Percentiles rank a stretch among this genome's conserved stretches.
Evolutionary conservation across 2,888 invertebrate species (phyloP).

Genomic region (Margaritifera margaritifera): DNA sequence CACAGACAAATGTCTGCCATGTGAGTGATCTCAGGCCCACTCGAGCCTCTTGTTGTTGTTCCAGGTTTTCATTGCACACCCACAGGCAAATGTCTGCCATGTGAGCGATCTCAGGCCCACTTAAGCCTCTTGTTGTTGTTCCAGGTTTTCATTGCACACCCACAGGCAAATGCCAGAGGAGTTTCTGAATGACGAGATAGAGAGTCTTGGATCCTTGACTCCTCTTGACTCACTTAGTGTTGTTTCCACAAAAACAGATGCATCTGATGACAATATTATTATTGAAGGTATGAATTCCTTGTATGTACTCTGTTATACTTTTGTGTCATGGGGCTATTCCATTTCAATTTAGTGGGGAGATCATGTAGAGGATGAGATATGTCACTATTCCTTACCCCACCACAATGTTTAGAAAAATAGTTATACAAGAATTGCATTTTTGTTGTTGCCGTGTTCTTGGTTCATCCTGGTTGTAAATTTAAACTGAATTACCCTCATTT

Average conservation of each 20-base stretch:
- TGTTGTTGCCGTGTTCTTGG: too few relatives aligned
- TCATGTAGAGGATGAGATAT: too few relatives aligned
- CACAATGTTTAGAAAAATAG: too few relatives aligned
- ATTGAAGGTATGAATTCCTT: constrained; percentile 41
- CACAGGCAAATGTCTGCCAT: constrained; percentile 12
- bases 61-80: constrained; percentile 42
- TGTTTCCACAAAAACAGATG: constrained; percentile 27
- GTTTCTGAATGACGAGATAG: constrained; percentile 37
- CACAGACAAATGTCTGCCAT: constrained; percentile 12
- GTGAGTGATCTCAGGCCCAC: neutral
- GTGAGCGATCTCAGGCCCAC: neutral
- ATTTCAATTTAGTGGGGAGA: neutral
- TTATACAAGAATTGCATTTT: too few relatives aligned
- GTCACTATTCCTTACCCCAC: too few relatives aligned
- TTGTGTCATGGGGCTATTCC: neutral
- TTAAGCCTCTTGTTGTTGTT: neutral
- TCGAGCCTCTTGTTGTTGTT: neutral
- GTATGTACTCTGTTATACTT: neutral
- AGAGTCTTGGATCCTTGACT: constrained; percentile 33
- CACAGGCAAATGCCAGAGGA: constrained; percentile 45
- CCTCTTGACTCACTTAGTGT: constrained; percentile 25
- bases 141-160: constrained; percentile 42
- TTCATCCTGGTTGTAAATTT: too few relatives aligned
- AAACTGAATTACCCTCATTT: too few relatives aligned
- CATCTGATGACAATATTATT: constrained; percentile 46